phyloP scores from a whole-genome alignment of 2,888 invertebrate genomes.

The Ochropleura plecta region DNA sequence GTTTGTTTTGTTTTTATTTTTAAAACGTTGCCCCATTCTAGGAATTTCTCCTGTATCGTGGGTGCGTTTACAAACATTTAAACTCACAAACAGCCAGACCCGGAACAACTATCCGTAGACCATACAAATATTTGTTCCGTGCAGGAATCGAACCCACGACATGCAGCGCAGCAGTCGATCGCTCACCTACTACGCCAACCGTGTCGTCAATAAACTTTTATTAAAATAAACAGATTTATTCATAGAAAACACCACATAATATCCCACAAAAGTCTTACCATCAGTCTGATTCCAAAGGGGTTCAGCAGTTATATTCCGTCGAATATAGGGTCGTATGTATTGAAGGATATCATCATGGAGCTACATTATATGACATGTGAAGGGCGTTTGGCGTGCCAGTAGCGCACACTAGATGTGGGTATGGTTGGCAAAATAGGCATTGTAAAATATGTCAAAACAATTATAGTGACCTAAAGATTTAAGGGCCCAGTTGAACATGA shows the following conservation, averaged over 20 bases:
- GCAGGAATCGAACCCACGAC: too few species aligned
- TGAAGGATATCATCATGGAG: slow-evolving; percentile 24
- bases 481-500: neutral
- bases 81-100: too few species aligned
- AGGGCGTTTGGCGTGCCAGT: slow-evolving; percentile 9
- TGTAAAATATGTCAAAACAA: neutral
- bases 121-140: too few species aligned
- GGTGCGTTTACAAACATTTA: too few species aligned
- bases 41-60: too few species aligned
- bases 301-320: neutral
- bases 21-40: too few species aligned
- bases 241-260: neutral
- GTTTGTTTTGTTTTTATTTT: too few species aligned
- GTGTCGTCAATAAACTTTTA: neutral
- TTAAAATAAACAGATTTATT: slow-evolving; percentile 11
- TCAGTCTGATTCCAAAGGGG: neutral
- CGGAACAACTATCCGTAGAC: too few species aligned
- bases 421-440: slow-evolving; percentile 14
- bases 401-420: slow-evolving; percentile 12
- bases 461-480: neutral
- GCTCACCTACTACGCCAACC: too few species aligned
- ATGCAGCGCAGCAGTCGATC: too few species aligned
- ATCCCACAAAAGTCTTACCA: neutral
- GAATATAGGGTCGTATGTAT: slow-evolving; percentile 12
- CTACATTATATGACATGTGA: slow-evolving; percentile 33